These are phyloP conservation scores for Metopia argyrocephala DNA, from an alignment of 2,888 invertebrate genomes.

Conservation along the genomic window DNA sequence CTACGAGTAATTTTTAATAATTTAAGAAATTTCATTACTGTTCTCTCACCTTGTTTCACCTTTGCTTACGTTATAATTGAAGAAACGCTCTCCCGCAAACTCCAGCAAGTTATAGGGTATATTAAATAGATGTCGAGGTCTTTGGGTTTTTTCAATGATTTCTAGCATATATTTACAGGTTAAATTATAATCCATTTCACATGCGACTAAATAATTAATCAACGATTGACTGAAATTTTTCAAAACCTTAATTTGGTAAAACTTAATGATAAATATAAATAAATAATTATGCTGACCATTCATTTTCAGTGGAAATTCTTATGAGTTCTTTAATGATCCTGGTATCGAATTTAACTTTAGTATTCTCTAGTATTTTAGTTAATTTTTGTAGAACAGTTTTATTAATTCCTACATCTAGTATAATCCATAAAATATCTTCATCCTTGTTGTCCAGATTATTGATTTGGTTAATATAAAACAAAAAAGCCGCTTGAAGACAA, in stretches of 20 bases:
- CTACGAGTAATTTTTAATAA: too few relatives aligned
- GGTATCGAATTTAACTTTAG: background rate
- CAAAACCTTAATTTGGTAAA: background rate
- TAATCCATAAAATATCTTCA: constrained; percentile 22
- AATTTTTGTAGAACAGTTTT: background rate
- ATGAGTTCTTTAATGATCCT: constrained; percentile 45
- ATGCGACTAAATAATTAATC: background rate
- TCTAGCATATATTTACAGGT: background rate
- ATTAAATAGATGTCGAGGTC: background rate
- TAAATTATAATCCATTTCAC: background rate
- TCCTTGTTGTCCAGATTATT: background rate
- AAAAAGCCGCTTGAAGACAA: constrained; percentile 32
- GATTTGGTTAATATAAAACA: constrained; percentile 32
- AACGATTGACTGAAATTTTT: background rate
- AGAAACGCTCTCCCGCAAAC: background rate
- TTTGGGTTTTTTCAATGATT: background rate
- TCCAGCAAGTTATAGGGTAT: background rate
- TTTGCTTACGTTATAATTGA: constrained; percentile 26
- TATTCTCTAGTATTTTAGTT: background rate
- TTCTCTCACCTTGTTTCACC: constrained; percentile 48
- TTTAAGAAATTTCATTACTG: too few relatives aligned
- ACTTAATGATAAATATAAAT: background rate
- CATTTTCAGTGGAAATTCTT: background rate
- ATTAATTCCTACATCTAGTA: constrained; percentile 28
- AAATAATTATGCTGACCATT: background rate